Percentiles rank a stretch among this genome's conserved stretches.
phyloP scores from a whole-genome alignment of 2,797 vertebrate genomes.

The Arrhamphus sclerolepis region DNA sequence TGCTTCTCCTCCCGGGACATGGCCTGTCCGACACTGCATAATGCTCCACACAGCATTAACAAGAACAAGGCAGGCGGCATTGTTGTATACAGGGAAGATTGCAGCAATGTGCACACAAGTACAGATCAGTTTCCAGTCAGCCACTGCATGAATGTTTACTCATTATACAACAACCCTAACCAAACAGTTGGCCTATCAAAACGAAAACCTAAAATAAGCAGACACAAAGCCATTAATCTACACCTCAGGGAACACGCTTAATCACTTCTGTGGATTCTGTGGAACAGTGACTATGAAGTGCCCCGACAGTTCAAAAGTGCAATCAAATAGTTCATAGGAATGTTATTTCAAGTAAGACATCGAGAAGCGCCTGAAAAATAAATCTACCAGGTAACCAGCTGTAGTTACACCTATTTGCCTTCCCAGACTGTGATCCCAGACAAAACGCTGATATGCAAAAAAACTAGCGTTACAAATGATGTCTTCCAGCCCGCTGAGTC shows the following conservation, averaged over 20 bases:
- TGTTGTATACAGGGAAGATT: constrained; percentile 26
- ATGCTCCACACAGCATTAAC: constrained; percentile 64
- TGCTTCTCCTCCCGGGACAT: constrained; percentile 80
- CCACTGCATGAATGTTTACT: constrained; percentile 19
- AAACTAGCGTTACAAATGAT: background rate
- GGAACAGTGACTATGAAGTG: background rate
- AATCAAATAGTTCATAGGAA: constrained; percentile 21
- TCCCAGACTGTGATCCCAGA: constrained; percentile 47
- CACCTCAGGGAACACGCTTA: constrained; percentile 15
- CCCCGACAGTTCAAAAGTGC: constrained; percentile 1
- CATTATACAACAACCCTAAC: constrained; percentile 36
- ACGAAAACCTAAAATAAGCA: background rate
- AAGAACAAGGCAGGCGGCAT: constrained; percentile 64
- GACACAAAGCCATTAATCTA: constrained; percentile 9
- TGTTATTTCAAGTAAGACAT: constrained; percentile 36
- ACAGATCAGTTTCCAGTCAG: constrained; percentile 36
- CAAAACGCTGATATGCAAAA: constrained; percentile 53
- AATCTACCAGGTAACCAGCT: background rate
- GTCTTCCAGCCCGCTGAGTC: background rate
- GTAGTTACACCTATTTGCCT: constrained; percentile 59
- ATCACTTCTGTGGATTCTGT: constrained; percentile 6
- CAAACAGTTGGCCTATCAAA: constrained; percentile 5
- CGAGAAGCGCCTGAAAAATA: background rate
- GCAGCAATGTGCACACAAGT: constrained; percentile 39
- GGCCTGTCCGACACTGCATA: constrained; percentile 57